These are phyloP conservation scores for Auanema freiburgensis DNA, from an alignment of 2,888 invertebrate species.

Conservation along the genomic window DNA sequence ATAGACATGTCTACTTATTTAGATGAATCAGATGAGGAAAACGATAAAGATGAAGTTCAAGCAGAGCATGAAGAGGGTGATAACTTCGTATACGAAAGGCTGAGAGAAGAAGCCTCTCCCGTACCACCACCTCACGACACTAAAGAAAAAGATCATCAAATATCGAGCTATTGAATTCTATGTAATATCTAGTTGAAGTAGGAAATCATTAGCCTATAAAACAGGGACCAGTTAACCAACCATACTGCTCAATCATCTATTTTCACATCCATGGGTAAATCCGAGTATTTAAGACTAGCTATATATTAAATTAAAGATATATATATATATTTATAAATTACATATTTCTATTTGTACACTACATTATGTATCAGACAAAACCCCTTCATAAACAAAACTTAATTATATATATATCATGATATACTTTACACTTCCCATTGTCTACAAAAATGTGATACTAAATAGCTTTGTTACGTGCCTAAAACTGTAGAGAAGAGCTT, in stretches of 20 bases:
- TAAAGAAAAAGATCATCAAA: slow-evolving; percentile 10
- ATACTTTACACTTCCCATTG: no score
- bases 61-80: slow-evolving; percentile 29
- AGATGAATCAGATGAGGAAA: slow-evolving; percentile 25
- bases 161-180: slow-evolving; percentile 9
- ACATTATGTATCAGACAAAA: no score
- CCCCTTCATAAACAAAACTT: no score
- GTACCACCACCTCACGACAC: slow-evolving; percentile 34
- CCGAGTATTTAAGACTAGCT: no score
- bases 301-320: no score
- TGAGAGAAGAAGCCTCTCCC: slow-evolving; percentile 53
- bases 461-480: no score
- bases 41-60: slow-evolving; percentile 28
- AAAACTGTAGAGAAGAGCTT: no score
- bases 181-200: slow-evolving; percentile 4
- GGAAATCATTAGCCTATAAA: slow-evolving; percentile 4
- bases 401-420: no score
- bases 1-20: not conserved
- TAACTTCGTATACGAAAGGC: slow-evolving; percentile 53
- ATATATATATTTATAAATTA: no score
- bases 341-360: no score
- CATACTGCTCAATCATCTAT: not conserved
- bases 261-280: no score
- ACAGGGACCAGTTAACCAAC: not conserved
- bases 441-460: no score